Conservation (phyloP, 2,888 invertebrate genomes). For the Oxystoma pomonae region DNA sequence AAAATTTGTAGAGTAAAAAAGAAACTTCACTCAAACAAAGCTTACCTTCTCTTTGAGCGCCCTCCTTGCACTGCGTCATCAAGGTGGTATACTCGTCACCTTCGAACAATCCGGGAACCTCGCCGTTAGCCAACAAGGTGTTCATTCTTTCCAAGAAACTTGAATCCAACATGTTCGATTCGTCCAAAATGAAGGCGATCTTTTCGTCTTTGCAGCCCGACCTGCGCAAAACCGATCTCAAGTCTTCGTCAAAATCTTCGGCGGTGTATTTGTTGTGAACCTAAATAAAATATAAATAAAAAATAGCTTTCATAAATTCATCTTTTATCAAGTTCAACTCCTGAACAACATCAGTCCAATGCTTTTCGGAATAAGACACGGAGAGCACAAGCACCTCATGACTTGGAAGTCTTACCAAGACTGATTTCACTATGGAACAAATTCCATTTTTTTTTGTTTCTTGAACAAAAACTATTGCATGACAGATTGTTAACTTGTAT, state of each 20-base stretch:
- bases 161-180: constrained; percentile 97
- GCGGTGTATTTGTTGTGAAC: constrained; percentile 99
- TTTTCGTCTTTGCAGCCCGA: constrained; percentile 96
- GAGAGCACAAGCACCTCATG: no score
- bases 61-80: constrained; percentile 99
- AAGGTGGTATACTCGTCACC: constrained; percentile 98
- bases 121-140: constrained; percentile 96
- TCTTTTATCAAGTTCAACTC: no score
- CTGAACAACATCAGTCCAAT: no score
- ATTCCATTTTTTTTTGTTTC: no score
- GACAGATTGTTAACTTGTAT: no score
- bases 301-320: not conserved
- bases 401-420: no score
- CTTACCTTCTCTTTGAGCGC: constrained; percentile 86
- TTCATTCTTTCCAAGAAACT: constrained; percentile 99
- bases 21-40: no score
- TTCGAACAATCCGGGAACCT: constrained; percentile 92
- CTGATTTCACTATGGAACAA: no score
- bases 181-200: constrained; percentile 98
- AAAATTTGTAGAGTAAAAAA: no score
- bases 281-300: no score
- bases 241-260: constrained; percentile 98
- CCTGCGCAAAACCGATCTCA: constrained; percentile 80
- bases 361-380: no score
- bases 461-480: no score